These are phyloP conservation scores for Montifringilla adamsi DNA, from an alignment of 2,113 vertebrate species.

Conservation along the genomic window DNA sequence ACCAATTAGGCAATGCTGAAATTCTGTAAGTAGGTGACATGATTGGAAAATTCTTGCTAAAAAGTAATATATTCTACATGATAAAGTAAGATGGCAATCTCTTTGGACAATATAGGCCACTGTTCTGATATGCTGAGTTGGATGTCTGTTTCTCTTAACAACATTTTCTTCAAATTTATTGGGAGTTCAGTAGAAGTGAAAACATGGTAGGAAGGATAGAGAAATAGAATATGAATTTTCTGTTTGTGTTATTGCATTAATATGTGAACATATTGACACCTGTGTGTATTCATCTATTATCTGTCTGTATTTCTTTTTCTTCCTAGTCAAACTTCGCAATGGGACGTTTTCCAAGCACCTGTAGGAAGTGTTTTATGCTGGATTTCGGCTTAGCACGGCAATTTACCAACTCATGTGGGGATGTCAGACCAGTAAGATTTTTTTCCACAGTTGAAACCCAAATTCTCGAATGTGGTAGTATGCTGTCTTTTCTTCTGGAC, in stretches of 20 bases:
- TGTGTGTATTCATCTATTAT: background rate
- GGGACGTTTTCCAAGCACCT: slow-evolving; percentile 96
- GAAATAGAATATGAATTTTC: background rate
- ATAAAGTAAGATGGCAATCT: background rate
- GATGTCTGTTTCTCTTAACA: background rate
- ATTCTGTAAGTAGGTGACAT: background rate
- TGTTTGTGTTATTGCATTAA: background rate
- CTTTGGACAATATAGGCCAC: background rate
- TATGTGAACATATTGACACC: background rate
- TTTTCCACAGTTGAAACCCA: background rate
- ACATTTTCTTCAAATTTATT: background rate
- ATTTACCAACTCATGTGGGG: slow-evolving; percentile 97
- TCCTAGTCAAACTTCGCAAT: slow-evolving; percentile 97
- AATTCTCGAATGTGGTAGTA: background rate
- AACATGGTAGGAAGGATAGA: background rate
- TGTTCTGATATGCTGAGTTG: background rate
- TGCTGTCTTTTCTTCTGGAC: background rate
- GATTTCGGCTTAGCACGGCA: slow-evolving; percentile 98
- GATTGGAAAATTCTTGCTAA: background rate
- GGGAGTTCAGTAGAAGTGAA: background rate
- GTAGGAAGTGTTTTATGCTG: slow-evolving; percentile 97
- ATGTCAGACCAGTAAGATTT: slow-evolving; percentile 94
- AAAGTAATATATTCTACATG: background rate
- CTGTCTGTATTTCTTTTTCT: slow-evolving; percentile 40
- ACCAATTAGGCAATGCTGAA: background rate